These are phyloP conservation scores for Sylvicapra grimmia DNA, from an alignment of 2,113 vertebrate species.

Conservation along the genomic window DNA sequence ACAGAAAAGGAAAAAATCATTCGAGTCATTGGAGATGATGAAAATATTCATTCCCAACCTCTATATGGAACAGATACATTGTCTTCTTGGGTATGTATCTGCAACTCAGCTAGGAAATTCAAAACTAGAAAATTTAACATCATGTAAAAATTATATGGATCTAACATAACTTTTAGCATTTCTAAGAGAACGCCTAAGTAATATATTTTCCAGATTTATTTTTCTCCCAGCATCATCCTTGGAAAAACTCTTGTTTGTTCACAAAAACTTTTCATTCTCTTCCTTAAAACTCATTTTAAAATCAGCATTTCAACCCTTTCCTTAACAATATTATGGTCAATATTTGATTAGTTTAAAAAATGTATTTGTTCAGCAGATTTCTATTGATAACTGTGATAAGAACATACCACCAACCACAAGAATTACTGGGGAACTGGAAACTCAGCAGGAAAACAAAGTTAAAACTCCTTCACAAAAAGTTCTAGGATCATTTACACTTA, in stretches of 20 bases:
- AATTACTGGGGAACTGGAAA: not conserved
- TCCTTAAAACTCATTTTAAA: constrained; percentile 32
- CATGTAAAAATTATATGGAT: not conserved
- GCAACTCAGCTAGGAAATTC: not conserved
- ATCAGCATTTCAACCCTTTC: not conserved
- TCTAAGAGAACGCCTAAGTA: not conserved
- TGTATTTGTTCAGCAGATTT: not conserved
- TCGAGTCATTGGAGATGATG: constrained; percentile 79
- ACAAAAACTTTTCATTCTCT: not conserved
- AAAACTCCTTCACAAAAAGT: constrained; percentile 6
- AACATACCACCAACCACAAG: not conserved
- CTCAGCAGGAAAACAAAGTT: not conserved
- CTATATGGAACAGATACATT: constrained; percentile 67
- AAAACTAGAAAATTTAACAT: not conserved
- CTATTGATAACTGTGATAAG: not conserved
- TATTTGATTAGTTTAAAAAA: not conserved
- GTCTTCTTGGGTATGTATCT: constrained; percentile 76
- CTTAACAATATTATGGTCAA: not conserved
- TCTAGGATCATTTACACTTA: not conserved
- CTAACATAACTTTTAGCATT: not conserved
- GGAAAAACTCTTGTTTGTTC: not conserved
- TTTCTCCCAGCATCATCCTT: not conserved
- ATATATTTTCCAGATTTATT: not conserved
- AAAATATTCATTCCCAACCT: constrained; percentile 77
- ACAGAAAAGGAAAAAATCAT: constrained; percentile 48